phyloP scores from a whole-genome alignment of 2,113 vertebrate species.

The Regulus satrapa region DNA sequence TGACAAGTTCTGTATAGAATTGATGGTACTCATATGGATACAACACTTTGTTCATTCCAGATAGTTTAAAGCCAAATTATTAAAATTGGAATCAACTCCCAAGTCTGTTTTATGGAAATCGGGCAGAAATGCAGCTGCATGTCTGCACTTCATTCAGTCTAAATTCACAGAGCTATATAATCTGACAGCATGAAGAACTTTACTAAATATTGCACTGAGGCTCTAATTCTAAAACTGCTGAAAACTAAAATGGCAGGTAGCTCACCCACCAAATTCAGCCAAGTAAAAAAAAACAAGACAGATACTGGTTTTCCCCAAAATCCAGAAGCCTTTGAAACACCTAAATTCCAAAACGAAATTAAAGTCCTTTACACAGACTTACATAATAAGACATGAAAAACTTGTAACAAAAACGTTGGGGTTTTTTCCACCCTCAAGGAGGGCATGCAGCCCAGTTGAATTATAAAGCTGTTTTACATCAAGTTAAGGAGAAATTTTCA shows the following conservation, averaged over 20 bases:
- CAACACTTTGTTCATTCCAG: neutral
- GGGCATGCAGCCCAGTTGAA: neutral
- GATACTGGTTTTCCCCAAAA: neutral
- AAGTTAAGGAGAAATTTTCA: neutral
- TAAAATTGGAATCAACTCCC: neutral
- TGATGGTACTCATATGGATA: neutral
- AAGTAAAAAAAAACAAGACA: neutral
- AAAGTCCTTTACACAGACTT: neutral
- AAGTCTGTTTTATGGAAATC: neutral
- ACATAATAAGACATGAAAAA: neutral
- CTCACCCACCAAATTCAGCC: neutral
- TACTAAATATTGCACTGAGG: neutral
- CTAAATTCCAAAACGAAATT: neutral
- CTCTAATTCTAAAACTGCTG: neutral
- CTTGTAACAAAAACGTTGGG: neutral
- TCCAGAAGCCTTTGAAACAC: neutral
- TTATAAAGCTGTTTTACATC: neutral
- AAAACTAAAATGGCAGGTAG: neutral
- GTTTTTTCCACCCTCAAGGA: accelerated
- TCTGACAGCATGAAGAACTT: neutral
- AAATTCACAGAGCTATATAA: neutral
- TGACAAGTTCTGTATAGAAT: neutral
- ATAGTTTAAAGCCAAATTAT: neutral
- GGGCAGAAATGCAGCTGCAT: neutral
- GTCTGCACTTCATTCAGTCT: neutral